Evolutionary conservation across 2,888 invertebrate genomes (phyloP).

Genomic region (Isoperla grammatica): DNA sequence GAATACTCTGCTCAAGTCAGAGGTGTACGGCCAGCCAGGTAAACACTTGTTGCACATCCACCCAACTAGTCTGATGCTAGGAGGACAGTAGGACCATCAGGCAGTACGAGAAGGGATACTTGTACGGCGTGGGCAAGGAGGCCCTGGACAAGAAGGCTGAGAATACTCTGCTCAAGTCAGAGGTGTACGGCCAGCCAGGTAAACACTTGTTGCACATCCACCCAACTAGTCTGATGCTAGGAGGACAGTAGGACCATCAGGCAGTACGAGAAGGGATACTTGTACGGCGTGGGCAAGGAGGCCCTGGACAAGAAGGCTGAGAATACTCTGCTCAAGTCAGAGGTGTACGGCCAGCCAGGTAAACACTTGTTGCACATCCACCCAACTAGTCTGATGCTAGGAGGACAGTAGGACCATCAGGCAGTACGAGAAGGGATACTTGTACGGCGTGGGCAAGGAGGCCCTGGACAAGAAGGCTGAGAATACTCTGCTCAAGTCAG

Average conservation of each 20-base stretch:
- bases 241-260: slow-evolving; percentile 20
- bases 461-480: slow-evolving; percentile 42
- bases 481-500: slow-evolving; percentile 57
- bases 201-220: too few species aligned
- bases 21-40: slow-evolving; percentile 53
- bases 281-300: slow-evolving; percentile 26
- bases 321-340: slow-evolving; percentile 57
- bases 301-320: slow-evolving; percentile 42
- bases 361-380: too few species aligned
- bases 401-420: slow-evolving; percentile 20
- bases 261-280: slow-evolving; percentile 28
- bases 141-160: slow-evolving; percentile 42
- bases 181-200: slow-evolving; percentile 53
- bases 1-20: slow-evolving; percentile 57
- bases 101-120: slow-evolving; percentile 28
- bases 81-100: slow-evolving; percentile 20
- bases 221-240: too few species aligned
- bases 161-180: slow-evolving; percentile 57
- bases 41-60: too few species aligned
- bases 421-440: slow-evolving; percentile 28
- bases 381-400: too few species aligned
- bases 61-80: too few species aligned
- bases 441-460: slow-evolving; percentile 26
- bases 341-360: slow-evolving; percentile 53
- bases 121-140: slow-evolving; percentile 26